phyloP scores from a whole-genome alignment of 2,113 vertebrate genomes.

The Phoxinus phoxinus region DNA sequence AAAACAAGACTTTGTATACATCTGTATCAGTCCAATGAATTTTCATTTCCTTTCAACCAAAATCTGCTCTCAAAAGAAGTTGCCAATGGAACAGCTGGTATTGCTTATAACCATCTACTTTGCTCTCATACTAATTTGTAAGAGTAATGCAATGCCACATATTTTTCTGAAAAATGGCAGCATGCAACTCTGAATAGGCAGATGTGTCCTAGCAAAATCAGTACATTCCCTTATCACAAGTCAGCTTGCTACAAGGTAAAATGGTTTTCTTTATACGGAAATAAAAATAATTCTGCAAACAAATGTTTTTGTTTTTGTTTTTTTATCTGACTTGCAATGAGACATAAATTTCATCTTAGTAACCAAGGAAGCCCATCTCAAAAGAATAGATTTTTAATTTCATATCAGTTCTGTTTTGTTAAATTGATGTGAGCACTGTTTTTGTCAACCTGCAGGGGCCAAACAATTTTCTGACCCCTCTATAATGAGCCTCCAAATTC shows the following conservation, averaged over 20 bases:
- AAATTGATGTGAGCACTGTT: background rate
- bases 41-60: background rate
- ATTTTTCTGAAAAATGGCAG: background rate
- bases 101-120: constrained; percentile 17
- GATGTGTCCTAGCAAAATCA: background rate
- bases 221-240: background rate
- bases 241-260: background rate
- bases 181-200: background rate
- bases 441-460: background rate
- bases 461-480: constrained; percentile 21
- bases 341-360: background rate
- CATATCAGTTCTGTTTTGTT: constrained; percentile 1
- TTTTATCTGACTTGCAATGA: background rate
- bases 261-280: background rate
- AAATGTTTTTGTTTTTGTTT: background rate
- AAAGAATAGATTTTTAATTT: background rate
- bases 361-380: background rate
- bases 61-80: background rate
- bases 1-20: background rate
- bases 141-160: background rate
- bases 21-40: background rate
- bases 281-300: background rate
- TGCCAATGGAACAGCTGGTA: background rate
- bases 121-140: background rate
- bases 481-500: constrained; percentile 35